A percentile compares a stretch with the other conserved stretches of the same genome.
phyloP scores from a whole-genome alignment of 2,113 vertebrate species.

The Callaeas wilsoni region DNA sequence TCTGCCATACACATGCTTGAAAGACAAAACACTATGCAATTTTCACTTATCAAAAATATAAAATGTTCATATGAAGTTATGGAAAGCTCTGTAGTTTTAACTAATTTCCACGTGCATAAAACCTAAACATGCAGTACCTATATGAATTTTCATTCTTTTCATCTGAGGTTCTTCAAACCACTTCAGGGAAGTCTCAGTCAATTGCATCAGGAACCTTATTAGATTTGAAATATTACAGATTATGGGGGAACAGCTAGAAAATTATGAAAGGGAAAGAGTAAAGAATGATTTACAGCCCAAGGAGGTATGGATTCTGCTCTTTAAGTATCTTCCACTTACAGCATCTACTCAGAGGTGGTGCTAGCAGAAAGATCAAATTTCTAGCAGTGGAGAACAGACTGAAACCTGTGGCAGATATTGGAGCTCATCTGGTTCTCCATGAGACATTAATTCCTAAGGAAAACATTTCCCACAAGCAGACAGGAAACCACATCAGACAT shows the following conservation, averaged over 20 bases:
- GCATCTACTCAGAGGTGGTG: not conserved
- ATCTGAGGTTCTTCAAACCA: not conserved
- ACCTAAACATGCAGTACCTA: not conserved
- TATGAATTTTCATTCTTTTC: not conserved
- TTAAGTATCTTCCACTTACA: not conserved
- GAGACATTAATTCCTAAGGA: not conserved
- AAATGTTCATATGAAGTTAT: not conserved
- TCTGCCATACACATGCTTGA: not conserved
- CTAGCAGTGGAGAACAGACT: not conserved
- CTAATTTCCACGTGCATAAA: not conserved
- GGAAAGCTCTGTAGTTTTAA: not conserved
- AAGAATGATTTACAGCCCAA: not conserved
- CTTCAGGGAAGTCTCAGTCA: not conserved
- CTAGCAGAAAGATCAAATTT: not conserved
- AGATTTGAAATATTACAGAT: not conserved
- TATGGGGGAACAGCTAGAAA: not conserved
- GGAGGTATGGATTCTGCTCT: not conserved
- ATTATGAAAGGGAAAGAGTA: not conserved
- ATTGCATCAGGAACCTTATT: not conserved
- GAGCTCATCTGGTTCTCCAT: not conserved
- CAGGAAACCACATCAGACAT: not conserved
- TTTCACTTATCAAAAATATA: not conserved
- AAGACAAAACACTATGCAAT: not conserved
- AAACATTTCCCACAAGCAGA: conserved; percentile 5
- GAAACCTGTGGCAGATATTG: not conserved